Base-by-base conservation (phyloP, 2,113 vertebrate genomes). In the Struthidea cinerea region DNA sequence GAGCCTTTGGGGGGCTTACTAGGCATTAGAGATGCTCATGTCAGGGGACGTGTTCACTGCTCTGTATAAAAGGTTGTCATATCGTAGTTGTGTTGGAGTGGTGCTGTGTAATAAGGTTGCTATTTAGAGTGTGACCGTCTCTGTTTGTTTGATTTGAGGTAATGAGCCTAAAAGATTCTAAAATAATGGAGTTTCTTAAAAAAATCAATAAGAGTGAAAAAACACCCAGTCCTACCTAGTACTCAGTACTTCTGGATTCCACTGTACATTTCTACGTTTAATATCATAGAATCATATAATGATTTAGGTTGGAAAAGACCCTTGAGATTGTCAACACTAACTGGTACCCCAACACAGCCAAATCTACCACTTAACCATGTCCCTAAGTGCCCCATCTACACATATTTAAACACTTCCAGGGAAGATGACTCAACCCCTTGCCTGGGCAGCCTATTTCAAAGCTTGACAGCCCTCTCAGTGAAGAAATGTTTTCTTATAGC, bases 311-410 rank as follows among this genome's bases (percentile, higher is more conserved):
- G 47, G 70, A 55, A 76, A 61, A 61, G 24, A 55, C 9, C 6
- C n/a, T 61, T 55, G 64, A 77, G 23, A 13, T 32, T 20, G 53
- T 53, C 30, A 57, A 0, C 21, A 50, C 27, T 35, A 50, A 27
- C 12, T 0, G 1, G 10, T 32, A 41, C 15, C 8, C 5, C 41
- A 35, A 7, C 7, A 32, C 22, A 27, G 70, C 41, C 7, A 12
- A 41, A 46, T 55, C 30, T 22, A 19, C 41, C 21, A 27, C 30
- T 61, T 67, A 78, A 39, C 41, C 7, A 10, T 44, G 27, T 50
- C 21, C 24, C 24, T n/a, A 23, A n/a, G 16, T 15, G 17, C 39
- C 16, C 27, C 26, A 50, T 50, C 7, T 61, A 14, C 35, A n/a
- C 6, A 1, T 70, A 32, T 90, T 49, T 59, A 59, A 23, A 71